A percentile compares a stretch with the other conserved stretches of the same genome.
phyloP scores from a whole-genome alignment of 1,140 invertebrate species.

The Caerostris extrusa region DNA sequence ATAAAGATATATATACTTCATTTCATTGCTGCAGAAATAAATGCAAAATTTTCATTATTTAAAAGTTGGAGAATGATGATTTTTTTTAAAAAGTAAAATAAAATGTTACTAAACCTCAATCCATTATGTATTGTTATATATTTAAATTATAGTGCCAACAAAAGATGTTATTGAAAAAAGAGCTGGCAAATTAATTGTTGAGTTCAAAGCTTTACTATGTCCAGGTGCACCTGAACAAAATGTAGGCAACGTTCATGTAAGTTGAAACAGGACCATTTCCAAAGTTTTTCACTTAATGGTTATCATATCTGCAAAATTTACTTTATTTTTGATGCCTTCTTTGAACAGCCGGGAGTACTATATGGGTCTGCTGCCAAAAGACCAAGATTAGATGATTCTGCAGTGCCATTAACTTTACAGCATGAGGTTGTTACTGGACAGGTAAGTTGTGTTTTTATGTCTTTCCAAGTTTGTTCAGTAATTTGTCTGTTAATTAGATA shows the following conservation, averaged over 20 bases:
- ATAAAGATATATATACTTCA: no score
- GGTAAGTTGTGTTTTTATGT: slow-evolving; percentile 14
- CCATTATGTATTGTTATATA: no score
- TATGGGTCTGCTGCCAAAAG: slow-evolving; percentile 40
- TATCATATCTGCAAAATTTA: not conserved
- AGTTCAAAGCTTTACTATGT: slow-evolving; percentile 82
- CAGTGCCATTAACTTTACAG: slow-evolving; percentile 28
- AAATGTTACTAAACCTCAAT: no score
- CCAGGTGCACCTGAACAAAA: slow-evolving; percentile 78
- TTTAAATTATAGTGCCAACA: slow-evolving; percentile 80
- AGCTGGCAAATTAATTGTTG: slow-evolving; percentile 81
- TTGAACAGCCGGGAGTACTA: slow-evolving; percentile 7
- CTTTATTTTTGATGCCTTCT: not conserved
- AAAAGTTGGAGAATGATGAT: no score
- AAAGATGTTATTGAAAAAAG: slow-evolving; percentile 81
- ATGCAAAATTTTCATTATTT: not conserved
- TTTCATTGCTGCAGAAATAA: no score
- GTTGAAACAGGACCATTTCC: not conserved
- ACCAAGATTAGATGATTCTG: slow-evolving; percentile 24
- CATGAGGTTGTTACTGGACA: slow-evolving; percentile 59
- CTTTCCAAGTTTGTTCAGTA: not conserved
- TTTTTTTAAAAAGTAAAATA: no score
- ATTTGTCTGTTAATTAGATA: not conserved
- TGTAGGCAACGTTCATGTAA: not conserved
- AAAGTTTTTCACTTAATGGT: not conserved